These are phyloP conservation scores for Anniella stebbinsi DNA, from an alignment of 2,797 vertebrate species.

Conservation along the genomic window DNA sequence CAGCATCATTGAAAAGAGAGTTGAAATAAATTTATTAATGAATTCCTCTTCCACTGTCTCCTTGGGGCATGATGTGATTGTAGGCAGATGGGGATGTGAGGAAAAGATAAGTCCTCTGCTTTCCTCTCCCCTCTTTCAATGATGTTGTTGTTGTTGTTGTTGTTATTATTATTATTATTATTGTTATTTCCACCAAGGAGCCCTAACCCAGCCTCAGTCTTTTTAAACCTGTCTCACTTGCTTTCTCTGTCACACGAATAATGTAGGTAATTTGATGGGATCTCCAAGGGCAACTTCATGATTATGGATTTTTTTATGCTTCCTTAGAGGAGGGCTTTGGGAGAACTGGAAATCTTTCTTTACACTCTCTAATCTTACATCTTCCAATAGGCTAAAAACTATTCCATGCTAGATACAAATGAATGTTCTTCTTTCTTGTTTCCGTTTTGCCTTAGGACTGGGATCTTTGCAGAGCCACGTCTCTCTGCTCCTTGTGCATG, in stretches of 20 bases:
- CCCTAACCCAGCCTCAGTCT: conserved; percentile 44
- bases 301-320: conserved; percentile 53
- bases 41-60: conserved; percentile 78
- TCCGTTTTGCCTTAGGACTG: not conserved
- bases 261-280: conserved; percentile 52
- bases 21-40: conserved; percentile 89
- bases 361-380: not conserved
- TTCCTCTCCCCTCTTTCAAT: not conserved
- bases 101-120: conserved; percentile 11
- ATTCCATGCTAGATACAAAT: not conserved
- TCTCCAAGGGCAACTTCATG: conserved; percentile 45
- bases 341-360: not conserved
- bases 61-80: conserved; percentile 66
- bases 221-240: not conserved
- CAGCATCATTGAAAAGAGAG: conserved; percentile 81
- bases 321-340: conserved; percentile 12
- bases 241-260: conserved; percentile 7
- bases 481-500: not conserved
- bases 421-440: not conserved
- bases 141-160: not conserved
- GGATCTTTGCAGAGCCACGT: too few relatives aligned
- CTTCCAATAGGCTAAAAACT: not conserved
- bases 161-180: conserved; percentile 21
- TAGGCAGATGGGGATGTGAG: conserved; percentile 4
- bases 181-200: conserved; percentile 17